Evolutionary conservation across 2,113 vertebrate species (phyloP), one percentile per base, ranked within the genome.

Genomic region (Leucoraja erinaceus): DNA sequence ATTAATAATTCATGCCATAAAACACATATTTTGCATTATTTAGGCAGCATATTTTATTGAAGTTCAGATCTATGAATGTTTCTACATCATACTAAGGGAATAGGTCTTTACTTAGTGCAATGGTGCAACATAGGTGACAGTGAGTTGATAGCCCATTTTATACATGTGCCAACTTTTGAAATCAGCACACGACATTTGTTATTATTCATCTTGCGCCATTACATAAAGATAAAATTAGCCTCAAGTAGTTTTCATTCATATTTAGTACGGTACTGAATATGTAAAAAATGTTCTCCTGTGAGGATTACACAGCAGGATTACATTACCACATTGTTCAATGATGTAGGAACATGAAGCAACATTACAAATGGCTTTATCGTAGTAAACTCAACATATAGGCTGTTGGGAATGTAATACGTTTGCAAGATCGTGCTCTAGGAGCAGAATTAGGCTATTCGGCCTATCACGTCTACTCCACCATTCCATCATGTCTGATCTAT

Each of bases 21-120:
- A 88, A 90, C 84, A 90, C 84, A 90, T 90, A 90, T 90, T 90
- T 90, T 68, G 16, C 63, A 90, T 90, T 68, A 90, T 90, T 61
- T 68, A 22, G 61, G n/a, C 86, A 90, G 63, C 33, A 90, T 90
- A 70, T 68, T 68, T 90, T 66, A 68, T 63, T 68, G 63, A 70
- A 68, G 33, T 90, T 90, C n/a, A 31, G 86, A 70, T 90, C 68
- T 90, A 63, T 66, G 16, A 66, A 28, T 84, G 54, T n/a, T 84
- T 28, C 18, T 84, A 54, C 54, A 59, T 59, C 81, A 59, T 25
- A 59, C 81, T 10, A 84, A n/a, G 54, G 54, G 54, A 11, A 59
- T 59, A 59, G 81, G 56, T 79, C 38, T 84, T 18, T 33, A 81
- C 20, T 54, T 84, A 25, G 54, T 59, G 81, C 25, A 25, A 59